Evolutionary conservation across 2,113 vertebrate species (phyloP).

Genomic region (Syrmaticus mikado): DNA sequence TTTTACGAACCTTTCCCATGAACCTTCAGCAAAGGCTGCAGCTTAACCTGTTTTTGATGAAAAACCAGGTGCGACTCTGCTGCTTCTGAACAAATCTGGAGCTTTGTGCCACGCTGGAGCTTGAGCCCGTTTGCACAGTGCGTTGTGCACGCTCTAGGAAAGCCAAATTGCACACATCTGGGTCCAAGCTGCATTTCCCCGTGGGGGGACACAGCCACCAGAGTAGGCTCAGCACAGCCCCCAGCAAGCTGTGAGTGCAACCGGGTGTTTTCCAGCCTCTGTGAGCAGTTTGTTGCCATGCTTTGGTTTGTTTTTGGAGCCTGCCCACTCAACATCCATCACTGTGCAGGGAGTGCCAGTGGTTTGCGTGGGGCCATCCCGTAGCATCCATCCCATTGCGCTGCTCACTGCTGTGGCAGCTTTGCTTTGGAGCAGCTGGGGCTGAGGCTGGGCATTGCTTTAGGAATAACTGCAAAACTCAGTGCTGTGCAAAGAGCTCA

Average conservation of each 20-base stretch:
- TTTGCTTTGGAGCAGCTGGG: accelerated
- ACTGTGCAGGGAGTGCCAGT: accelerated
- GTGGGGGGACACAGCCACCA: neutral
- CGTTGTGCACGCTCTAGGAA: neutral
- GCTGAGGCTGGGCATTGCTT: accelerated
- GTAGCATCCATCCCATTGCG: accelerated
- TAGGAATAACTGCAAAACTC: neutral
- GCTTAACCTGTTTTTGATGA: neutral
- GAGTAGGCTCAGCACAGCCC: neutral
- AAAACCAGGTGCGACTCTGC: neutral
- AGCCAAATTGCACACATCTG: accelerated
- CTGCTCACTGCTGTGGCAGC: accelerated
- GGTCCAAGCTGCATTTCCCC: neutral
- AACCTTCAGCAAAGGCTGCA: neutral
- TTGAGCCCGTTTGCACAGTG: neutral
- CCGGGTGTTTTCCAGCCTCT: neutral
- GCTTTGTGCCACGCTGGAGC: neutral
- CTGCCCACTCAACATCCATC: neutral
- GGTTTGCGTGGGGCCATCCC: neutral
- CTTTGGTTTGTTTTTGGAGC: neutral
- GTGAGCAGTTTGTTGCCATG: neutral
- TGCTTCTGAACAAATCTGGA: neutral
- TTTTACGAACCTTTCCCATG: conserved; percentile 32
- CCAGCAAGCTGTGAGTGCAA: neutral
- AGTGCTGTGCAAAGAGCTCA: accelerated